A percentile compares a stretch with the other conserved stretches of the same genome.
Evolutionary conservation across 2,888 invertebrate species (phyloP).

Genomic region (Rhagophthalmus giganteus): DNA sequence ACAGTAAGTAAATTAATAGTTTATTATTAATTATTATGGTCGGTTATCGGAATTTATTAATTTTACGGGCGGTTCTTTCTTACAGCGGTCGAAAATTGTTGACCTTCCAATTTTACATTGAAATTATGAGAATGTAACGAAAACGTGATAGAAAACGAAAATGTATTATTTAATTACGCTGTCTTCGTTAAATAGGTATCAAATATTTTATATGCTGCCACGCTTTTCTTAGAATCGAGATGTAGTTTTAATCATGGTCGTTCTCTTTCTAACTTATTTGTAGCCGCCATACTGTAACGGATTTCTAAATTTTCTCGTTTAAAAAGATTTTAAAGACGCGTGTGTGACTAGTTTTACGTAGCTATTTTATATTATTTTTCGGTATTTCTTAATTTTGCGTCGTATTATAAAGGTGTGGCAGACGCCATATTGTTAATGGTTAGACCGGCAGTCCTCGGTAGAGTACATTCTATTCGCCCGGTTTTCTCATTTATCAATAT

Average conservation of each 20-base stretch:
- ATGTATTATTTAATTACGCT: not conserved
- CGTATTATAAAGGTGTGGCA: conserved; percentile 56
- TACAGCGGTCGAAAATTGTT: conserved; percentile 28
- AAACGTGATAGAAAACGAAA: not conserved
- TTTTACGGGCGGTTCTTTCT: too few species aligned
- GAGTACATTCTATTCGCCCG: conserved; percentile 30
- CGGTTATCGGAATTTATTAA: too few species aligned
- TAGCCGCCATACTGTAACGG: conserved; percentile 7
- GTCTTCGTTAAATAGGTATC: too few species aligned
- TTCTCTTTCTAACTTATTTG: conserved; percentile 3
- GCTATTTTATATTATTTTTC: too few species aligned
- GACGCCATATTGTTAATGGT: conserved; percentile 54
- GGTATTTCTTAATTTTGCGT: conserved; percentile 38
- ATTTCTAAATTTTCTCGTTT: too few species aligned
- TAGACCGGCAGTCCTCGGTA: conserved; percentile 32
- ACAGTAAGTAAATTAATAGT: conserved; percentile 26
- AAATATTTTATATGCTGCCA: too few species aligned
- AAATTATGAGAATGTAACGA: conserved; percentile 6
- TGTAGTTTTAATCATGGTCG: conserved; percentile 4
- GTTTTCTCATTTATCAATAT: conserved; percentile 42
- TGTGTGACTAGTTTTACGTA: not conserved
- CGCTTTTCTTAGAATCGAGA: too few species aligned
- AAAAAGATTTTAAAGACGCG: not conserved
- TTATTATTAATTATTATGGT: too few species aligned
- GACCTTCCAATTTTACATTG: conserved; percentile 38